Percentiles rank a stretch among this genome's conserved stretches.
Evolutionary conservation across 1,140 invertebrate species (phyloP).

Genomic region (Neodiprion lecontei): DNA sequence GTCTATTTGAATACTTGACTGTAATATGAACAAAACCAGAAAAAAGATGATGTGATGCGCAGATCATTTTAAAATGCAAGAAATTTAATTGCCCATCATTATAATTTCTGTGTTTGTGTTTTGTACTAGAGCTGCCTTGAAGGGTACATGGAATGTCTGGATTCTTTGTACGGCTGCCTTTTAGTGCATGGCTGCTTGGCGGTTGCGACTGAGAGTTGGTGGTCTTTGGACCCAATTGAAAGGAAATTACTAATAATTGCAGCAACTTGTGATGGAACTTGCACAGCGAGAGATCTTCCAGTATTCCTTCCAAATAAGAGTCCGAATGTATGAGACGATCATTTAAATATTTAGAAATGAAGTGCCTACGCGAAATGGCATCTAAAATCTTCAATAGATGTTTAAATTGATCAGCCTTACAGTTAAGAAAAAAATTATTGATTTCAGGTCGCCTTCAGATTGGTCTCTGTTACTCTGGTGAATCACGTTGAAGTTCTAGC

Average conservation of each 20-base stretch:
- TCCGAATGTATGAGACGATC: constrained; percentile 71
- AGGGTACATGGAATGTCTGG: constrained; percentile 75
- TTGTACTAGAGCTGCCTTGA: constrained; percentile 75
- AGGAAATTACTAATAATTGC: constrained; percentile 75
- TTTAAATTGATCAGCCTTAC: constrained; percentile 14
- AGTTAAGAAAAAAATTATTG: constrained; percentile 22
- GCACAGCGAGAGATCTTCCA: constrained; percentile 76
- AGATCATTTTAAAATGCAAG: too few species aligned
- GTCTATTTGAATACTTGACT: too few species aligned
- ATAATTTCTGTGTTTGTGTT: constrained; percentile 22
- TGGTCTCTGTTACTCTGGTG: constrained; percentile 78
- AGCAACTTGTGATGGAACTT: constrained; percentile 68
- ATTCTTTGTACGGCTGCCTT: constrained; percentile 81
- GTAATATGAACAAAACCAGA: too few species aligned
- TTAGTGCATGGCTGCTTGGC: constrained; percentile 77
- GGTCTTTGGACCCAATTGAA: constrained; percentile 75
- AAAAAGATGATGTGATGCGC: too few species aligned
- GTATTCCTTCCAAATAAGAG: constrained; percentile 84
- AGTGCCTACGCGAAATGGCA: background rate
- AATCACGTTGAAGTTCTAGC: constrained; percentile 77
- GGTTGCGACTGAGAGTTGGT: constrained; percentile 82
- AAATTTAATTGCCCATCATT: too few species aligned
- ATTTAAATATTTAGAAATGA: background rate
- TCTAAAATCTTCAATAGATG: background rate
- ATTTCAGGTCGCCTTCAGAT: constrained; percentile 78